Percentiles rank a stretch among this genome's conserved stretches.
Conservation (phyloP, 2,888 invertebrate species). For the Agriopis aurantiaria region DNA sequence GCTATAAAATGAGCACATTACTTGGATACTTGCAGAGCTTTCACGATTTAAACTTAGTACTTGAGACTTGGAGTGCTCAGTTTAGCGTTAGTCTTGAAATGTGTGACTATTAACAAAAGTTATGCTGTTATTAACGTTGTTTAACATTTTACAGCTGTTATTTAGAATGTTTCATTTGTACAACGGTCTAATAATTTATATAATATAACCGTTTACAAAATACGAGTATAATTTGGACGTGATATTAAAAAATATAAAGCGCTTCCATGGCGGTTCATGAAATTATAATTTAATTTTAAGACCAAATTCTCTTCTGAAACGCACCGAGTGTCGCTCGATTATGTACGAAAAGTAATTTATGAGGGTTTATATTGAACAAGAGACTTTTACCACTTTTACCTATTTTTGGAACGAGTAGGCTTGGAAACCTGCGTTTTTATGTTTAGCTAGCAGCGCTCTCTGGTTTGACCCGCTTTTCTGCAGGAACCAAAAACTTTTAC, state of each 20-base stretch:
- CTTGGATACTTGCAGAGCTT: constrained; percentile 19
- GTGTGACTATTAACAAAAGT: constrained; percentile 20
- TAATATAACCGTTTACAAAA: constrained; percentile 9
- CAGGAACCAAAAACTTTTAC: background rate
- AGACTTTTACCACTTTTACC: constrained; percentile 25
- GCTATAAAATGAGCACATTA: constrained; percentile 29
- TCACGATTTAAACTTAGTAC: constrained; percentile 19
- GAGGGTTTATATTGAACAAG: constrained; percentile 38
- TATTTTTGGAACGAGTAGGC: background rate
- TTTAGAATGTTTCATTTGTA: background rate
- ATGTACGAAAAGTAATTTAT: constrained; percentile 40
- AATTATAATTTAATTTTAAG: constrained; percentile 83
- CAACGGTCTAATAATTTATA: background rate
- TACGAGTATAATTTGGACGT: constrained; percentile 28
- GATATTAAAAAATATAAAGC: constrained; percentile 73
- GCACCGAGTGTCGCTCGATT: constrained; percentile 33
- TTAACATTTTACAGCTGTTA: background rate
- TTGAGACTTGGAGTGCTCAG: constrained; percentile 12
- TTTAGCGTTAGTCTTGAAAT: constrained; percentile 15
- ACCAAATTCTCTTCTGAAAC: constrained; percentile 45
- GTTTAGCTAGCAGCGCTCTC: background rate
- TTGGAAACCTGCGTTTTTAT: background rate
- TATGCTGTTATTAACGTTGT: constrained; percentile 7
- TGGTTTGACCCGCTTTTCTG: background rate
- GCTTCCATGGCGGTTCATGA: constrained; percentile 66